These are phyloP conservation scores for Euwallacea fornicatus DNA, from an alignment of 1,140 invertebrate genomes.

Conservation along the genomic window DNA sequence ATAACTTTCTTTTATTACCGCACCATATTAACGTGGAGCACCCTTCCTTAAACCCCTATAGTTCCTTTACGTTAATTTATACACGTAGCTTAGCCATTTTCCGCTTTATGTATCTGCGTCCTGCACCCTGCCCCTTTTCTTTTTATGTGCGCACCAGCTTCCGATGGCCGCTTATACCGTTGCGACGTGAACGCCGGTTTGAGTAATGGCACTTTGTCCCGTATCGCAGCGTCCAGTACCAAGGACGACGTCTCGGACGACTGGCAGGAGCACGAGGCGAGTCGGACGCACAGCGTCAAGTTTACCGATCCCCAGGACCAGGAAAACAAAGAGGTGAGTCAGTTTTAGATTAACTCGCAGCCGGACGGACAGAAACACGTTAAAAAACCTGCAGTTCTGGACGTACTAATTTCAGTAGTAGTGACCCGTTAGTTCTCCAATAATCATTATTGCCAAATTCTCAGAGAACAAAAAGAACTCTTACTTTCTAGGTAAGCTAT, in stretches of 20 bases:
- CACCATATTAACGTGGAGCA: too few species aligned
- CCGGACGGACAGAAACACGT: too few species aligned
- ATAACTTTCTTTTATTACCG: too few species aligned
- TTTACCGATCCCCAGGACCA: conserved; percentile 81
- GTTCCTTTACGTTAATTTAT: too few species aligned
- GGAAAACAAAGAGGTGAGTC: conserved; percentile 71
- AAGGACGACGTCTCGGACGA: conserved; percentile 65
- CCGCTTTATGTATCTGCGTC: conserved; percentile 10
- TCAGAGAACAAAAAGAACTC: neutral
- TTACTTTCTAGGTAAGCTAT: conserved; percentile 37
- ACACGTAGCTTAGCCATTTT: neutral
- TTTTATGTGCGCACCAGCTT: conserved; percentile 46
- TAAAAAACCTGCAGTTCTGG: too few species aligned
- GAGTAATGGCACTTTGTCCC: conserved; percentile 49
- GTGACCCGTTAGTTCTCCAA: too few species aligned
- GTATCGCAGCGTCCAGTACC: conserved; percentile 49
- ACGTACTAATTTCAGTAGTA: too few species aligned
- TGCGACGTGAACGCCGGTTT: conserved; percentile 50
- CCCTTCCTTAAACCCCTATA: too few species aligned
- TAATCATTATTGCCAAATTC: too few species aligned
- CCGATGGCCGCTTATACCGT: conserved; percentile 54
- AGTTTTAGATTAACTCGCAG: conserved; percentile 1
- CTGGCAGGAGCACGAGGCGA: conserved; percentile 78
- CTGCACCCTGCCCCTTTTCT: conserved; percentile 34
- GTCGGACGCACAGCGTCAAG: conserved; percentile 83